Percentiles rank a stretch among this genome's conserved stretches.
phyloP scores from a whole-genome alignment of 2,888 invertebrate genomes.

The Iphiclides podalirius region DNA sequence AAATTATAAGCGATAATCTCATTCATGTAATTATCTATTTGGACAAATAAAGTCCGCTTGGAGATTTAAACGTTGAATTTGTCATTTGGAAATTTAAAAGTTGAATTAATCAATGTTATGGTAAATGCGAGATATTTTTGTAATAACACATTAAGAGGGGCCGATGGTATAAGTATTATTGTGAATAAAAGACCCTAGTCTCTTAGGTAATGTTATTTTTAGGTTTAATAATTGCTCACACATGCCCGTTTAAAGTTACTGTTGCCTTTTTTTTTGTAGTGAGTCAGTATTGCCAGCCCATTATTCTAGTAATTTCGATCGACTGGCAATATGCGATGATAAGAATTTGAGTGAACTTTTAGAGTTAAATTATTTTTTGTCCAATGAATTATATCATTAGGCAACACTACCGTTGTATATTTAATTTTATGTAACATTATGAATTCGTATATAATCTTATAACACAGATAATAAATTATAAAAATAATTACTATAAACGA shows the following conservation, averaged over 20 bases:
- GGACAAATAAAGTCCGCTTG: background rate
- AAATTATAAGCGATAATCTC: background rate
- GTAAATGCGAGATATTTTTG: constrained; percentile 50
- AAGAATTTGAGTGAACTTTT: constrained; percentile 43
- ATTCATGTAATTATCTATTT: background rate
- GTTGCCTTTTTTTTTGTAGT: constrained; percentile 26
- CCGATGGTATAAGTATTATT: constrained; percentile 54
- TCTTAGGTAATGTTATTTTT: constrained; percentile 61
- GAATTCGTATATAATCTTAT: no score
- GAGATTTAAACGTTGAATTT: no score
- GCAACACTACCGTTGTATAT: no score
- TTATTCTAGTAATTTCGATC: constrained; percentile 18
- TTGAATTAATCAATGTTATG: constrained; percentile 47
- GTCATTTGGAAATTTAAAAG: no score
- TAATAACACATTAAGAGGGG: constrained; percentile 41
- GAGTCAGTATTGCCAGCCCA: constrained; percentile 33
- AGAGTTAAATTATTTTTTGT: constrained; percentile 28
- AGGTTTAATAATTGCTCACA: constrained; percentile 63
- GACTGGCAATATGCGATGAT: constrained; percentile 30
- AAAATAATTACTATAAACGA: background rate
- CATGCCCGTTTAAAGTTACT: constrained; percentile 45
- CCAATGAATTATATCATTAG: constrained; percentile 23
- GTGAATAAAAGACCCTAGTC: constrained; percentile 66
- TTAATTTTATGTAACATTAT: no score
- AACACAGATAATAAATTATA: no score